Evolutionary conservation across 2,113 vertebrate species (phyloP).

Genomic region (Lagopus leucura): DNA sequence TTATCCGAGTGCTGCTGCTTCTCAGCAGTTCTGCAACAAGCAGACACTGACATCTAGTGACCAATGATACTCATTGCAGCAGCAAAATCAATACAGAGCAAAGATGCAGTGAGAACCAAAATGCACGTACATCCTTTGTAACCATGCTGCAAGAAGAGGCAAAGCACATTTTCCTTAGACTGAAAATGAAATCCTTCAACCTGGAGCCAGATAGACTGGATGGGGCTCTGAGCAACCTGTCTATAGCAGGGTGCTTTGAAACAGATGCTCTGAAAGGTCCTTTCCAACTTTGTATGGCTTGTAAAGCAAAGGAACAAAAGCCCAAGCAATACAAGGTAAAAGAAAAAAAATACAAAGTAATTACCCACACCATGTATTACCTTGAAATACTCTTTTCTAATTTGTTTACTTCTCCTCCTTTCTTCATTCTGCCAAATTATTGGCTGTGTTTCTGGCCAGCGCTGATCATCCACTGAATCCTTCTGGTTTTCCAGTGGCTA

Average conservation of each 20-base stretch:
- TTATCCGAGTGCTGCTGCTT: neutral
- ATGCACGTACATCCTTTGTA: neutral
- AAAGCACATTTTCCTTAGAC: neutral
- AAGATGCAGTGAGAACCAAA: neutral
- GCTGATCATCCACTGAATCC: conserved; percentile 84
- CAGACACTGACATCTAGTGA: conserved; percentile 76
- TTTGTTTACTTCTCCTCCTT: conserved; percentile 91
- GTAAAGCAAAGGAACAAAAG: neutral
- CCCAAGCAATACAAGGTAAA: neutral
- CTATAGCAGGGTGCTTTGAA: too few species aligned
- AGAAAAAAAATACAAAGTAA: neutral
- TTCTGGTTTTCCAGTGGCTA: conserved; percentile 83
- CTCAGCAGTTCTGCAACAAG: neutral
- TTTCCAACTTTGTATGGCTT: neutral
- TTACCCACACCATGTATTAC: conserved; percentile 57
- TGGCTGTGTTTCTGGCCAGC: conserved; percentile 89
- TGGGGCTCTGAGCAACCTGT: too few species aligned
- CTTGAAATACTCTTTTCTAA: conserved; percentile 96
- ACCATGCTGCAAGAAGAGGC: neutral
- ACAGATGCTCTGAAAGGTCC: too few species aligned
- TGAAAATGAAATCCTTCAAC: neutral
- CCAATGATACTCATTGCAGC: conserved; percentile 30
- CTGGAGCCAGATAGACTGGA: neutral
- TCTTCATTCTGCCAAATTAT: conserved; percentile 94
- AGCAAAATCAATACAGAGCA: neutral